Evolutionary conservation across 2,888 invertebrate genomes (phyloP), one percentile per base, ranked within the genome.

Genomic region (Anagyrus pseudococci): DNA sequence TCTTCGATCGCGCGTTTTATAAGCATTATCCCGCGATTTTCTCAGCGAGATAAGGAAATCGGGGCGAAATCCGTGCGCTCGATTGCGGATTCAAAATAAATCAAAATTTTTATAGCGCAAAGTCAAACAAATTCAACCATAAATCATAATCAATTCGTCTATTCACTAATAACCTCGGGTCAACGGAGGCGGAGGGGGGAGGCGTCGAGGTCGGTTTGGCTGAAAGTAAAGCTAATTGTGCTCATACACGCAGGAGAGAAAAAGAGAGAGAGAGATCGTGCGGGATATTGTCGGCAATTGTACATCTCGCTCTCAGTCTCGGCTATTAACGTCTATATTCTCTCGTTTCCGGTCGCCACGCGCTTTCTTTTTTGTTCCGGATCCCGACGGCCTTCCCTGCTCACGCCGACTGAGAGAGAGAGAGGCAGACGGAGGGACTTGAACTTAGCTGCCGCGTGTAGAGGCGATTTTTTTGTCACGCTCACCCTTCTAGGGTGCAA

Each of bases 401-500:
- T 48, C 23, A n/a, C n/a, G n/a, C n/a, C n/a, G n/a, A n/a, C n/a
- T n/a, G n/a, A n/a, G n/a, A n/a, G n/a, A n/a, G n/a, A n/a, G n/a
- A n/a, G n/a, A n/a, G n/a, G n/a, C n/a, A n/a, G n/a, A n/a, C n/a
- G n/a, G n/a, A n/a, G 43, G 54, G 53, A 53, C 61, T 64, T 56
- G 25, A 56, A 59, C 62, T 58, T 66, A 58, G 50, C 65, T 66
- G 56, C 54, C 55, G 52, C 55, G 58, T n/a, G n/a, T 52, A 56
- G 55, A 58, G 58, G 55, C 52, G 50, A 73, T 76, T 76, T 66
- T 29, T 76, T 76, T 75, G 76, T 76, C 75, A 71, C 72, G 69
- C 74, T 64, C 75, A 74, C 68, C 63, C 71, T 65, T 67, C 75
- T 72, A 73, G 69, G 66, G 68, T 68, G 69, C 64, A 72, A 67